Conservation (phyloP, 2,113 vertebrate species). For the Trachemys scripta region DNA sequence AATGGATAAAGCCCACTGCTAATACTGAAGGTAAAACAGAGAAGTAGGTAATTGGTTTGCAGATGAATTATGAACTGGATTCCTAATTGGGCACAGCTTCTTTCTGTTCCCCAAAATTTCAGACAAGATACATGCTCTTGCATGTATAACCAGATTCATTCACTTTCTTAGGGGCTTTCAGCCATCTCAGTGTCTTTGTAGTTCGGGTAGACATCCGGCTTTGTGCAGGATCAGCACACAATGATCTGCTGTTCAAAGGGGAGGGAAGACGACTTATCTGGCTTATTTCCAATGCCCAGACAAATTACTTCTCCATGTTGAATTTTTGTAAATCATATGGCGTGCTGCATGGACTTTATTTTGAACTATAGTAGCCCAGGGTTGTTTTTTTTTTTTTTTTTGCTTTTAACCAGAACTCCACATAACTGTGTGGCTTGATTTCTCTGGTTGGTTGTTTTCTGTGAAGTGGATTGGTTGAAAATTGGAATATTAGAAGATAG, state of each 20-base stretch:
- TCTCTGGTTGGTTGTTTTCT: constrained; percentile 6
- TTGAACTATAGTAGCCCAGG: background rate
- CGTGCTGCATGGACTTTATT: constrained; percentile 25
- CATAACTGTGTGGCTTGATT: background rate
- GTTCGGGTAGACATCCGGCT: background rate
- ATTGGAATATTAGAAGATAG: background rate
- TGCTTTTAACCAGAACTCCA: background rate
- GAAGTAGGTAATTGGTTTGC: background rate
- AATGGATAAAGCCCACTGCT: background rate
- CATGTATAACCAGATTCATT: background rate
- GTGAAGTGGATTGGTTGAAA: background rate
- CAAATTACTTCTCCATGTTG: constrained; percentile 8
- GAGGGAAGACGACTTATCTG: background rate
- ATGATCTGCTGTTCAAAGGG: background rate
- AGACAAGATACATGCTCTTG: background rate
- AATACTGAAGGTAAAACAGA: background rate
- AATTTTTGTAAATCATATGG: constrained; percentile 37
- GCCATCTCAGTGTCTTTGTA: background rate
- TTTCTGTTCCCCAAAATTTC: background rate
- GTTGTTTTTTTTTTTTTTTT: background rate
- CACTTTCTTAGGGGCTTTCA: background rate
- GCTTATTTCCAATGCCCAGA: background rate
- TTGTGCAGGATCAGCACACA: background rate
- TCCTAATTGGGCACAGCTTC: background rate
- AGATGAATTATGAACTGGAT: background rate